Evolutionary conservation across 2,797 vertebrate species (phyloP).

Genomic region (Calcarius lapponicus): DNA sequence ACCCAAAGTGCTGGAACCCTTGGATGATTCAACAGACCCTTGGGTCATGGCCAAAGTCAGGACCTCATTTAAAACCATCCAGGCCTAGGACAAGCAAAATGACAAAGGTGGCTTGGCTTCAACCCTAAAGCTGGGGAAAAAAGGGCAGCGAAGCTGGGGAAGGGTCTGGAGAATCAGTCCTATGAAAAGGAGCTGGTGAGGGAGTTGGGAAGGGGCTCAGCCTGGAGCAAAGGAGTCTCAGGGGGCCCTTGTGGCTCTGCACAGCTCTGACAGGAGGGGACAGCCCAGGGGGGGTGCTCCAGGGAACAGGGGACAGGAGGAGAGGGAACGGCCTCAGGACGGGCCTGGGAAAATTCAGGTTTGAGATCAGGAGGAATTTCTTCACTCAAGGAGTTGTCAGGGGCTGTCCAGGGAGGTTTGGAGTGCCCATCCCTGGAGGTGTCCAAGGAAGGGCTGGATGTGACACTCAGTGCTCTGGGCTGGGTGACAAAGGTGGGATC

Average conservation of each 20-base stretch:
- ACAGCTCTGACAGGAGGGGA: not conserved
- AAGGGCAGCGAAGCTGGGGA: not conserved
- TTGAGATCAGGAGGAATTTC: not conserved
- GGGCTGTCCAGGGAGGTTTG: not conserved
- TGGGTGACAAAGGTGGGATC: rapidly evolving
- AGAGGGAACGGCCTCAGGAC: rapidly evolving
- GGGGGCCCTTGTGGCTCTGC: not conserved
- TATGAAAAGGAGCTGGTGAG: not conserved
- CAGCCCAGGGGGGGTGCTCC: rapidly evolving
- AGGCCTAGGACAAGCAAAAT: not conserved
- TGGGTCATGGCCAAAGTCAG: not conserved
- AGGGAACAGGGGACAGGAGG: not conserved
- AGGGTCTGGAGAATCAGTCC: not conserved
- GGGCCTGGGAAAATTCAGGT: rapidly evolving
- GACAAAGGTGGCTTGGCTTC: not conserved
- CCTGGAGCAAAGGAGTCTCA: not conserved
- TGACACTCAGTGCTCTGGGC: not conserved
- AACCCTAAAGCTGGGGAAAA: rapidly evolving
- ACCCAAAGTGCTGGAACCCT: not conserved
- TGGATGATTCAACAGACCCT: not conserved
- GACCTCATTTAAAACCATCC: rapidly evolving
- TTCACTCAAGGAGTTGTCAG: not conserved
- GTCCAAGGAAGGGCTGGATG: not conserved
- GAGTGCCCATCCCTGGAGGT: not conserved
- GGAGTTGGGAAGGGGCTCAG: not conserved